Evolutionary conservation across 2,113 vertebrate genomes (phyloP).

Genomic region (Nanorana parkeri): DNA sequence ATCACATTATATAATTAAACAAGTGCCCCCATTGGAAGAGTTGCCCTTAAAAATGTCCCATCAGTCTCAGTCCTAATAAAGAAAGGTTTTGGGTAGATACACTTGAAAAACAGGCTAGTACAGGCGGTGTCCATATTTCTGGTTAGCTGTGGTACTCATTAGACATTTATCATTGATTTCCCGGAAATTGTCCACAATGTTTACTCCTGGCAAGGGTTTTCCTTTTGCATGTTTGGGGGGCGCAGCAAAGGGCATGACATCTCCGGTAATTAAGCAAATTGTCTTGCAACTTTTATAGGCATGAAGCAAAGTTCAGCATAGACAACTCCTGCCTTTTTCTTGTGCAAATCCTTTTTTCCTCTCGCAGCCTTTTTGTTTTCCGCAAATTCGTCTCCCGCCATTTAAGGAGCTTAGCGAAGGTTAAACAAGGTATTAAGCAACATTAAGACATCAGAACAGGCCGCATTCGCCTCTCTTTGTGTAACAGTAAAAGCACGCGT

Average conservation of each 20-base stretch:
- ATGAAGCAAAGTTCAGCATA: constrained; percentile 34
- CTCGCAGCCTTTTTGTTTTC: constrained; percentile 78
- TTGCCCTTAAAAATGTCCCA: too few relatives aligned
- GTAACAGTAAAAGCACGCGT: constrained; percentile 73
- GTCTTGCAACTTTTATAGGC: background rate
- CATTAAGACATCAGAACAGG: constrained; percentile 83
- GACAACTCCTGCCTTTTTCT: constrained; percentile 72
- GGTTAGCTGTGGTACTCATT: too few relatives aligned
- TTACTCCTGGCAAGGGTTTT: too few relatives aligned
- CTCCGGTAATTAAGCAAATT: background rate
- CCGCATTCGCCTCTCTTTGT: constrained; percentile 67
- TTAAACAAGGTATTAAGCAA: constrained; percentile 84
- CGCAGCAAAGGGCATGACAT: background rate
- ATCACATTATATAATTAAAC: too few relatives aligned
- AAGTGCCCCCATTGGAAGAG: too few relatives aligned
- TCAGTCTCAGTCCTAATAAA: too few relatives aligned
- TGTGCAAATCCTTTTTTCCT: constrained; percentile 68
- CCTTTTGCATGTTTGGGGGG: too few relatives aligned
- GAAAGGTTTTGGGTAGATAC: too few relatives aligned
- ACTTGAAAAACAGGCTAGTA: too few relatives aligned
- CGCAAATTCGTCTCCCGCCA: constrained; percentile 76
- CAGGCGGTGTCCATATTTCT: too few relatives aligned
- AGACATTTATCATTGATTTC: too few relatives aligned
- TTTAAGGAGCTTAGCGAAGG: constrained; percentile 85
- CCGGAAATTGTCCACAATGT: too few relatives aligned